A percentile compares a stretch with the other conserved stretches of the same genome.
Conservation (phyloP, 1,140 invertebrate genomes). For the Saccostrea echinata region DNA sequence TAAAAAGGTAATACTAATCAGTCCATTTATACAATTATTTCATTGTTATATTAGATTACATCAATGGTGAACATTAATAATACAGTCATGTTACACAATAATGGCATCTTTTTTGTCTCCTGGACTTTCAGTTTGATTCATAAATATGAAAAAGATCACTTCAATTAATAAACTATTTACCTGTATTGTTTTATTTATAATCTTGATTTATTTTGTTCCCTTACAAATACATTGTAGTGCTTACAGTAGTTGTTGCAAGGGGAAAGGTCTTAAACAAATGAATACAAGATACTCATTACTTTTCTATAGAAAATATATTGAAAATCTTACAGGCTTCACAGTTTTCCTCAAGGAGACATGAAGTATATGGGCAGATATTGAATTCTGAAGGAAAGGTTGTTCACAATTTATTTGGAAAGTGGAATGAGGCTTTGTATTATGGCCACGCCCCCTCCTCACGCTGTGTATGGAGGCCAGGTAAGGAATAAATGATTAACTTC, state of each 20-base stretch:
- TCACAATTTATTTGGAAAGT: constrained; percentile 87
- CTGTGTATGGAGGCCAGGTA: constrained; percentile 89
- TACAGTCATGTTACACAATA: too few relatives aligned
- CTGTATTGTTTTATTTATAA: too few relatives aligned
- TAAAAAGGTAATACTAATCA: constrained; percentile 83
- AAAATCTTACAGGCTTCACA: constrained; percentile 84
- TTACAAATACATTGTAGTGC: too few relatives aligned
- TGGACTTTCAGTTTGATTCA: too few relatives aligned
- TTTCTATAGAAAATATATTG: background rate
- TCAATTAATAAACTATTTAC: too few relatives aligned
- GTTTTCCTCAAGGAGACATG: constrained; percentile 87
- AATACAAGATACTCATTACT: background rate
- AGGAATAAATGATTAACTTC: background rate
- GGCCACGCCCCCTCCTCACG: constrained; percentile 85
- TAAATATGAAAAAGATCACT: too few relatives aligned
- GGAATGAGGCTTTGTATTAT: constrained; percentile 90
- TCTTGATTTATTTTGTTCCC: too few relatives aligned
- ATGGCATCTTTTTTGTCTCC: too few relatives aligned
- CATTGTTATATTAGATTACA: too few relatives aligned
- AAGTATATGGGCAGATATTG: constrained; percentile 87
- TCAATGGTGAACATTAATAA: too few relatives aligned
- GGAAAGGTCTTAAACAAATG: too few relatives aligned
- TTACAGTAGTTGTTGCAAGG: background rate
- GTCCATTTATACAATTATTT: too few relatives aligned
- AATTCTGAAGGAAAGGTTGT: constrained; percentile 84